Evolutionary conservation across 2,113 vertebrate species (phyloP).

Genomic region (Galbula dea): DNA sequence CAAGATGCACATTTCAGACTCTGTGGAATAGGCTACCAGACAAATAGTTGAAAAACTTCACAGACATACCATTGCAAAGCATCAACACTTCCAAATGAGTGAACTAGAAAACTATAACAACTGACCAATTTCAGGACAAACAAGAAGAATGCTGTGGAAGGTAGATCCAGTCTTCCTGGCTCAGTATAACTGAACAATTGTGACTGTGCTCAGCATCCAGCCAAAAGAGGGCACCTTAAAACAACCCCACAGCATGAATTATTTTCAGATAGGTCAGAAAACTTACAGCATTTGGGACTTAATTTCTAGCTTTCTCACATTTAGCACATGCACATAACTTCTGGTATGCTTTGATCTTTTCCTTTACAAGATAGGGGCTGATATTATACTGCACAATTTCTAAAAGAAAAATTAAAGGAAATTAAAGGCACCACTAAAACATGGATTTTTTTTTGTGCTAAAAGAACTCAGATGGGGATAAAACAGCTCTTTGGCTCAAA

Average conservation of each 20-base stretch:
- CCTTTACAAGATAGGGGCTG: neutral
- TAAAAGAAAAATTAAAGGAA: constrained; percentile 19
- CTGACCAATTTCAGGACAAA: neutral
- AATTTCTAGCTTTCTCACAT: neutral
- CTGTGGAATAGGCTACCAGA: too few relatives aligned
- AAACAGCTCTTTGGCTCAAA: neutral
- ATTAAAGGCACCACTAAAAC: neutral
- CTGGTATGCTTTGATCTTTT: constrained; percentile 23
- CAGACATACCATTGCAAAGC: neutral
- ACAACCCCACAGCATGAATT: neutral
- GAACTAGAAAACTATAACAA: neutral
- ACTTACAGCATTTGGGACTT: neutral
- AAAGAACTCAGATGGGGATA: neutral
- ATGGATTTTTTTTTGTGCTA: neutral
- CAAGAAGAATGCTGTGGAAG: neutral
- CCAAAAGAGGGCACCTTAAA: neutral
- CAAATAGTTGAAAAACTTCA: too few relatives aligned
- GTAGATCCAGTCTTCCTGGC: neutral
- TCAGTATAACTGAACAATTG: neutral
- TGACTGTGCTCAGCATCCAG: neutral
- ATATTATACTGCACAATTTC: neutral
- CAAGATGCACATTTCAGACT: too few relatives aligned
- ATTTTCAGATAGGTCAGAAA: neutral
- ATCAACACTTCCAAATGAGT: neutral
- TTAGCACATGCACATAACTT: neutral